These are phyloP conservation scores for Climacteris rufus DNA, from an alignment of 2,113 vertebrate species.

Conservation along the genomic window DNA sequence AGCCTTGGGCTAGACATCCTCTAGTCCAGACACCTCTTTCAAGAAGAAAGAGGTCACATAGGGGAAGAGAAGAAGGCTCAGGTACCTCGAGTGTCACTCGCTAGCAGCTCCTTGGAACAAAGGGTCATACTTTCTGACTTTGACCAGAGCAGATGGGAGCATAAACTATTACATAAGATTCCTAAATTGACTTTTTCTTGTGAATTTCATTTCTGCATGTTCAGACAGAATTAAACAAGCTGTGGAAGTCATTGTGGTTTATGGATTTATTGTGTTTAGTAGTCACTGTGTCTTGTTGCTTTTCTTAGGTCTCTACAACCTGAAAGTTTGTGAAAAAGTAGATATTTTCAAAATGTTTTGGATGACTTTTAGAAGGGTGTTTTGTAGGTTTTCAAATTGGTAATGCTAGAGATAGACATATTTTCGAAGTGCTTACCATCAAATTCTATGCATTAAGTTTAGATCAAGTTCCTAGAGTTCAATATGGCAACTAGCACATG, in stretches of 20 bases:
- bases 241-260: neutral
- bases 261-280: neutral
- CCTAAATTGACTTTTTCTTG: neutral
- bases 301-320: rapidly evolving
- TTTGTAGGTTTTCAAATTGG: neutral
- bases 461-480: neutral
- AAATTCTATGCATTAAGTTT: neutral
- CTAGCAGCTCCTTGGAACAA: neutral
- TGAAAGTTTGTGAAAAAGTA: neutral
- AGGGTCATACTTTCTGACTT: neutral
- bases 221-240: neutral
- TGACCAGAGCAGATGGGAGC: neutral
- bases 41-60: neutral
- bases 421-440: neutral
- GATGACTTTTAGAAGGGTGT: neutral
- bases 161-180: neutral
- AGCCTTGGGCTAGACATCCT: neutral
- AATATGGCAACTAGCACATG: neutral
- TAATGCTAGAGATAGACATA: neutral
- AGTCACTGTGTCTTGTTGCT: neutral
- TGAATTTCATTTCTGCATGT: neutral
- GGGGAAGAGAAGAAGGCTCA: neutral
- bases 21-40: neutral
- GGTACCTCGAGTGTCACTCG: rapidly evolving
- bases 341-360: neutral